Evolutionary conservation across 2,113 vertebrate species (phyloP), one percentile per base, ranked within the genome.

Genomic region (Pica pica): DNA sequence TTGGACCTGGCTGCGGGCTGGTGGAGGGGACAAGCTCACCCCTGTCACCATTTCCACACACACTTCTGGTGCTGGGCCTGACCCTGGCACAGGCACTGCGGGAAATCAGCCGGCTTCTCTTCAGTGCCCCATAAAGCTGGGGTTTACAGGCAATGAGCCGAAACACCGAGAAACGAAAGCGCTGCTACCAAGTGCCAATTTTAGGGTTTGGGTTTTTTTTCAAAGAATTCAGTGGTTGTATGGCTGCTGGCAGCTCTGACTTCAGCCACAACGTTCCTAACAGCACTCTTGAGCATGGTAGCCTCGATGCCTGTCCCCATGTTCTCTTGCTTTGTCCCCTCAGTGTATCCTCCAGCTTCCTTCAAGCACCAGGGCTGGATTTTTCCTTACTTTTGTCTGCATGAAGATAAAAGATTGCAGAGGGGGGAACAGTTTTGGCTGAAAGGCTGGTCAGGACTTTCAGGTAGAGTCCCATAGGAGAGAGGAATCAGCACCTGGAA

Each of bases 1-100:
- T 53, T 64, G 1, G 0, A 41, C 41, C 23, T 59, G 19, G 9
- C 56, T 63, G 73, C 0, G 1, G 24, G 61, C 41, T 82, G 20
- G 14, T 23, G 31, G 27, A 57, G 15, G 3, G 17, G 11, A 39
- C 9, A 23, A 18, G 11, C 26, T 88, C 75, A 28, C 4, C 18
- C 0, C 9, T 47, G 27, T 57, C 78, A 83, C 47, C 47, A 39
- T 81, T 67, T 74, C 70, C 79, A 67, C 33, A 26, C 1, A 2
- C 18, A 3, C 4, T 61, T 53, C 11, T 50, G 50, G 11, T 57
- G 49, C 77, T 65, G 46, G 68, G 59, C 73, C 11, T 7, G 69
- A 78, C 24, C 76, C 30, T 41, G 27, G 6, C 17, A 8, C 0
- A 3, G 60, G 30, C 26, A 18, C 60, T 53, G 68, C 0, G 0